phyloP scores from a whole-genome alignment of 2,888 invertebrate species.

The Microctonus aethiopoides region DNA sequence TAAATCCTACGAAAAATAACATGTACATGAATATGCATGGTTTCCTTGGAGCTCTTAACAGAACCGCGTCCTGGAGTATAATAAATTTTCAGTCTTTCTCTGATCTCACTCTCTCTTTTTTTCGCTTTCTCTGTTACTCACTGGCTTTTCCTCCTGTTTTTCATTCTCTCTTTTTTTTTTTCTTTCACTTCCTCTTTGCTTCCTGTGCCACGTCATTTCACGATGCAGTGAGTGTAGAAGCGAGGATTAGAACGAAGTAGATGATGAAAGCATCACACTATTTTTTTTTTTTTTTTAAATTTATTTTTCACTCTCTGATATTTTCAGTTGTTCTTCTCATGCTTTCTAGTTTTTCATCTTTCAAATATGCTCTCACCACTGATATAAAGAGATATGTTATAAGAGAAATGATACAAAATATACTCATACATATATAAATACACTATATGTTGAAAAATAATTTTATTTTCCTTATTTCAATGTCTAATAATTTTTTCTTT shows the following conservation, averaged over 20 bases:
- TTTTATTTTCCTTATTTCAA: too few relatives aligned
- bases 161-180: slow-evolving; percentile 33
- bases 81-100: slow-evolving; percentile 48
- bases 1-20: slow-evolving; percentile 2
- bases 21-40: slow-evolving; percentile 40
- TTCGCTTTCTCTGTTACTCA: background rate
- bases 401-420: background rate
- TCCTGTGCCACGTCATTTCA: slow-evolving; percentile 19
- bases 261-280: slow-evolving; percentile 48
- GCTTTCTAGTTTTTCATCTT: slow-evolving; percentile 17
- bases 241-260: slow-evolving; percentile 51
- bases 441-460: too few relatives aligned
- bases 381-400: background rate
- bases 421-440: too few relatives aligned
- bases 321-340: slow-evolving; percentile 5
- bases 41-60: slow-evolving; percentile 41
- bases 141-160: slow-evolving; percentile 13
- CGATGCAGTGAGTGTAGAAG: slow-evolving; percentile 32
- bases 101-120: slow-evolving; percentile 35
- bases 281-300: slow-evolving; percentile 21
- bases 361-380: slow-evolving; percentile 8
- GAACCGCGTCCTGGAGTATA: slow-evolving; percentile 44
- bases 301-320: background rate
- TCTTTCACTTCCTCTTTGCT: slow-evolving; percentile 10
- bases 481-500: too few relatives aligned